Conservation (phyloP, 2,113 vertebrate species). For the Leptobrachium leishanense region DNA sequence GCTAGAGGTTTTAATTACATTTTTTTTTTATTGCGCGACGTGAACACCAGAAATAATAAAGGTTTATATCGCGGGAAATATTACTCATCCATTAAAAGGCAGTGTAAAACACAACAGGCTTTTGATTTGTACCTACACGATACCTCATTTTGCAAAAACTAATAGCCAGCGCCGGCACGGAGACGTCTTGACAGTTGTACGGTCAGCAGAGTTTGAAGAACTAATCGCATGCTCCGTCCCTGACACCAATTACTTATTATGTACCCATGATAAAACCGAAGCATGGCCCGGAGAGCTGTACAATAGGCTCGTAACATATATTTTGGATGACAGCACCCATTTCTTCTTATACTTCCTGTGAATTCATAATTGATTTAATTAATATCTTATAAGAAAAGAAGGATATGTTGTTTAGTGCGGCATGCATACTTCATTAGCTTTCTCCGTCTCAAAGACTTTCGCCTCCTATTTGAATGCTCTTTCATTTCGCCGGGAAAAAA, state of each 20-base stretch:
- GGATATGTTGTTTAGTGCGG: slow-evolving; percentile 18
- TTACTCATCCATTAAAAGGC: background rate
- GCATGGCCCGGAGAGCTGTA: slow-evolving; percentile 6
- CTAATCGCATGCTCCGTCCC: slow-evolving; percentile 45
- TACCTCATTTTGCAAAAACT: slow-evolving; percentile 51
- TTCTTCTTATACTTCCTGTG: slow-evolving; percentile 17
- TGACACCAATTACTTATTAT: slow-evolving; percentile 47
- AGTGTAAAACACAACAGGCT: background rate
- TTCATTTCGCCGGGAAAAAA: slow-evolving; percentile 36
- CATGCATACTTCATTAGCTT: slow-evolving; percentile 47
- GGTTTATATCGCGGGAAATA: background rate
- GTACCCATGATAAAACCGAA: slow-evolving; percentile 1
- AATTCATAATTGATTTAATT: slow-evolving; percentile 50
- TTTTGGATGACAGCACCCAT: slow-evolving; percentile 25
- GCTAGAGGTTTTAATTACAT: no score
- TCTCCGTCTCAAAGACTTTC: slow-evolving; percentile 42
- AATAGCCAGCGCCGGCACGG: slow-evolving; percentile 43
- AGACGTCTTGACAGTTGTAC: slow-evolving; percentile 36
- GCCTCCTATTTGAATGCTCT: slow-evolving; percentile 41
- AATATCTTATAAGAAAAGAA: slow-evolving; percentile 46
- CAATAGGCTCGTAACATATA: slow-evolving; percentile 18
- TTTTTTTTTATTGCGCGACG: no score
- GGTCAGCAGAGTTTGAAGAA: slow-evolving; percentile 43
- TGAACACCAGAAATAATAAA: background rate
- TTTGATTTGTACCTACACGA: slow-evolving; percentile 31